Evolutionary conservation across 2,797 vertebrate species (phyloP).

Genomic region (Sebastes wilsoni): DNA sequence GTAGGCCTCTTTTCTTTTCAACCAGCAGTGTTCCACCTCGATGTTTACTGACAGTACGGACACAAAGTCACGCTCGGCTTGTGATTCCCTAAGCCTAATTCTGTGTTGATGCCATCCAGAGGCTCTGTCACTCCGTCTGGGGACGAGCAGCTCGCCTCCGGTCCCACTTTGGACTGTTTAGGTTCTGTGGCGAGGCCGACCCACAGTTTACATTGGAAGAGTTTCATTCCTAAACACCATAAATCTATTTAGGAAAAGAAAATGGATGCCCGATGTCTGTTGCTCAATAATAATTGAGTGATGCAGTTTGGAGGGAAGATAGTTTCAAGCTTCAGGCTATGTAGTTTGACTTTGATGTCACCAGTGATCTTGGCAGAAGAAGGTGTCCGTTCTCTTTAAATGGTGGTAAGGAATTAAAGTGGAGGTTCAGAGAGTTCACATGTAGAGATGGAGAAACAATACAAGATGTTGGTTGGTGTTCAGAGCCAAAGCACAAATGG

Average conservation of each 20-base stretch:
- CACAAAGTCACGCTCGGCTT: constrained; percentile 34
- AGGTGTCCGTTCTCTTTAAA: constrained; percentile 19
- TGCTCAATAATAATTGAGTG: constrained; percentile 28
- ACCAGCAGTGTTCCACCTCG: background rate
- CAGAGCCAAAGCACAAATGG: background rate
- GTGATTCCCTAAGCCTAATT: background rate
- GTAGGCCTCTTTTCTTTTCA: background rate
- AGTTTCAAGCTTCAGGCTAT: background rate
- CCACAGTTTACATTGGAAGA: constrained; percentile 40
- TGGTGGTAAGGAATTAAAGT: background rate
- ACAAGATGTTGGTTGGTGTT: background rate
- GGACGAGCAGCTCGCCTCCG: constrained; percentile 26
- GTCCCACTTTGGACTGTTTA: constrained; percentile 40
- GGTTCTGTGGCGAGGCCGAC: constrained; percentile 13
- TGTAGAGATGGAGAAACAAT: background rate
- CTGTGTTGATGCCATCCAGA: constrained; percentile 36
- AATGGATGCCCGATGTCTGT: constrained; percentile 45
- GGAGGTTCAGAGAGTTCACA: background rate
- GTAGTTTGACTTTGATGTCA: background rate
- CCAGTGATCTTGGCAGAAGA: background rate
- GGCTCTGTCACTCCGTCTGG: constrained; percentile 6
- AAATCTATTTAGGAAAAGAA: constrained; percentile 54
- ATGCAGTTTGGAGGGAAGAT: background rate
- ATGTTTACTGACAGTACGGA: constrained; percentile 33
- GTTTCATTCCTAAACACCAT: constrained; percentile 42